phyloP scores from a whole-genome alignment of 2,113 vertebrate genomes.

The Corythornis cristatus region DNA sequence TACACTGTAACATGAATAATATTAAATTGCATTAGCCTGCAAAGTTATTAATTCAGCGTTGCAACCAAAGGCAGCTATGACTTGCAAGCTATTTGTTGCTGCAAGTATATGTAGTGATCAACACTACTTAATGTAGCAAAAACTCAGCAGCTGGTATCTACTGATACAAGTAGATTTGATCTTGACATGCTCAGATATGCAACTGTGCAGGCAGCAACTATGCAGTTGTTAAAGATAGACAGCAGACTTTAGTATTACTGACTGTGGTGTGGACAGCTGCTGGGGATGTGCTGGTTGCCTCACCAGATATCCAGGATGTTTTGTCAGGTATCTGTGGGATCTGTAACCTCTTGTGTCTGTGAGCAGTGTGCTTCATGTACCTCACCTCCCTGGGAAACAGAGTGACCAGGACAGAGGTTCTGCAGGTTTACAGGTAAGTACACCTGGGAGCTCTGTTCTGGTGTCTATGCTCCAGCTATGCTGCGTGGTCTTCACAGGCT shows the following conservation, averaged over 20 bases:
- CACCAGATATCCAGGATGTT: neutral
- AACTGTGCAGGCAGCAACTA: neutral
- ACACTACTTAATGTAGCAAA: neutral
- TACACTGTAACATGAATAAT: neutral
- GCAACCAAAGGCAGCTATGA: neutral
- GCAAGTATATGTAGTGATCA: neutral
- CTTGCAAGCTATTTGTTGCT: neutral
- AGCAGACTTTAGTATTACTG: neutral
- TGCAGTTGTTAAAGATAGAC: neutral
- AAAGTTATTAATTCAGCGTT: neutral
- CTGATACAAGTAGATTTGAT: neutral
- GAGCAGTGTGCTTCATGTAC: fast-evolving
- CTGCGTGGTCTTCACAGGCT: fast-evolving
- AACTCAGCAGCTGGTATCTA: constrained; percentile 3
- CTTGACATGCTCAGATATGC: neutral
- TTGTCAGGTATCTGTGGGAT: neutral
- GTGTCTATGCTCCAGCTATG: neutral
- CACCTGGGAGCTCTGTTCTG: neutral
- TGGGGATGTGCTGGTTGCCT: neutral
- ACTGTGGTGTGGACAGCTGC: neutral
- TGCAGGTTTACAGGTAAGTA: fast-evolving
- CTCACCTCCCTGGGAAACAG: neutral
- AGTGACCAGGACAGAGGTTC: neutral
- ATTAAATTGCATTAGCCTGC: neutral
- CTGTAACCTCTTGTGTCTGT: neutral